Conservation (phyloP, 2,113 vertebrate genomes). For the Prinia subflava region DNA sequence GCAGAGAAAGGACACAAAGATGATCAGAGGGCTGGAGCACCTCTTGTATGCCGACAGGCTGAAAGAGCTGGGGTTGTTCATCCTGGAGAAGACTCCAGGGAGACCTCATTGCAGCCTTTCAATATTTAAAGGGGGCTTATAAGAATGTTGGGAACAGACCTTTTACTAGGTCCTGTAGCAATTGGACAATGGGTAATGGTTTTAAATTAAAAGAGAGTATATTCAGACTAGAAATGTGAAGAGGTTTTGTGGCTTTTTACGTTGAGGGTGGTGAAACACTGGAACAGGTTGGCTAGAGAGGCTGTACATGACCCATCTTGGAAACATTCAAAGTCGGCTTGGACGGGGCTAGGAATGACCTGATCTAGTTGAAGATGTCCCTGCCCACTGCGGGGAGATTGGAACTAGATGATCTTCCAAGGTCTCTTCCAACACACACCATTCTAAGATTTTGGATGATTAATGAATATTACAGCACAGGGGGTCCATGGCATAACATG, state of each 20-base stretch:
- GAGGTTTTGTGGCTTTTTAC: neutral
- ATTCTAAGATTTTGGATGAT: neutral
- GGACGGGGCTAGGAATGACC: fast-evolving
- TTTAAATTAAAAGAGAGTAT: neutral
- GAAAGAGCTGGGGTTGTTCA: neutral
- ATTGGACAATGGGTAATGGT: neutral
- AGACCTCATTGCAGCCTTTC: neutral
- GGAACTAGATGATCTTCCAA: neutral
- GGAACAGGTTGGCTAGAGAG: neutral
- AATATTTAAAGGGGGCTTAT: neutral
- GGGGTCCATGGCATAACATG: neutral
- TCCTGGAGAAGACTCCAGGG: neutral
- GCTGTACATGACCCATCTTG: neutral
- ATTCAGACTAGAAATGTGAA: neutral
- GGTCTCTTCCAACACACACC: neutral
- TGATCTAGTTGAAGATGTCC: neutral
- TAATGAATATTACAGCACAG: neutral
- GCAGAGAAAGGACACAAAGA: neutral
- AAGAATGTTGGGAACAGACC: neutral
- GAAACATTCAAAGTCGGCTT: neutral
- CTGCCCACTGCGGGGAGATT: neutral
- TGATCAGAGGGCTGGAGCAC: neutral
- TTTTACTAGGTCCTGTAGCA: neutral
- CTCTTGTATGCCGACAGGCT: neutral
- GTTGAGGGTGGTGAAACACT: neutral